Evolutionary conservation across 2,113 vertebrate genomes (phyloP), one percentile per base, ranked within the genome.

Genomic region (Myanophis thanlyinensis): DNA sequence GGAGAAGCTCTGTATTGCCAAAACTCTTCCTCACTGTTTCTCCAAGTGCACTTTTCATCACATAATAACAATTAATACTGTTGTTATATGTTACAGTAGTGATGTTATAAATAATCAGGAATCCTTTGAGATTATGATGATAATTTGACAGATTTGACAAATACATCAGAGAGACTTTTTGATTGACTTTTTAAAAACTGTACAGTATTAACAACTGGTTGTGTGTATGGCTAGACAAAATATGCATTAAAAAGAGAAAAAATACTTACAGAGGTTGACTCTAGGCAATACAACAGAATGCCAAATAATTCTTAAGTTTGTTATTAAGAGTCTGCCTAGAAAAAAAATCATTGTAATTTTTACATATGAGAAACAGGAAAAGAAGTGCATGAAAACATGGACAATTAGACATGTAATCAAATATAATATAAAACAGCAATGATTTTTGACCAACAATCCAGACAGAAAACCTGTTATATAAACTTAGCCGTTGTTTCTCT

Each of bases 231-330:
- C 23, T n/a, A 67, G 95, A 67, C 9, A 85, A 40, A 93, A 85
- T 48, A 93, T 94, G 44, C 5, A 54, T 22, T 88, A 59, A 22
- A 53, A 62, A 95, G 93, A 12, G 46, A 30, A 93, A 94, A 25
- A 93, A 94, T 97, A 98, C 98, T 97, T 96, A 98, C 98, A 98
- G 89, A 99, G 97, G 95, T 99, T 99, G 93, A 99, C 98, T 98
- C 99, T 98, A 90, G 98, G 98, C 89, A 99, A 95, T 44, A 99
- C 98, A 95, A 99, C 92, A 1, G 99, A 99, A 91, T 99, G 99
- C 99, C 99, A 99, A 90, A 99, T 98, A 95, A 99, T 99, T 95
- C 99, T 97, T 97, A 99, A 95, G 96, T 99, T 99, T 93, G 99
- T 99, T 91, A 99, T 98, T 90, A 99, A 97, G 44, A 99, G 98